Conservation (phyloP, 23 tunicate genomes). For the Halocynthia roretzi region DNA sequence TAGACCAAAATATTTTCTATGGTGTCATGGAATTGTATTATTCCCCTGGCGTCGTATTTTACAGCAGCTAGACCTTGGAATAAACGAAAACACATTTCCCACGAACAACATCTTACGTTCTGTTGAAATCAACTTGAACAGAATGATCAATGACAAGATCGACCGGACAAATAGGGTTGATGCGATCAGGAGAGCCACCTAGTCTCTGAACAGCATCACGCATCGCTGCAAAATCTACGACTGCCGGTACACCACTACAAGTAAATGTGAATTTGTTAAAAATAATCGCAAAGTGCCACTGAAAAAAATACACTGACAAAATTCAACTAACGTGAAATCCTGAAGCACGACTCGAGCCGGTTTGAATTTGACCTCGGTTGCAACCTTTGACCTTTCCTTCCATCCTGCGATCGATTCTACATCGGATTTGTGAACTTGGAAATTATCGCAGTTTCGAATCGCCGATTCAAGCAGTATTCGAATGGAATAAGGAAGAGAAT, state of each 20-base stretch:
- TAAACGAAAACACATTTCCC: too few relatives aligned
- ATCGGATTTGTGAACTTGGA: constrained; percentile 61
- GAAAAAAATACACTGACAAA: background rate
- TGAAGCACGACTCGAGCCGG: constrained; percentile 91
- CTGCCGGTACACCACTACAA: constrained; percentile 94
- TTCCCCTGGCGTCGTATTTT: too few relatives aligned
- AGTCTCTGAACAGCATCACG: constrained; percentile 80
- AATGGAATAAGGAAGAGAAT: constrained; percentile 74
- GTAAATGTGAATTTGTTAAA: background rate
- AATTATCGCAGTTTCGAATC: constrained; percentile 90
- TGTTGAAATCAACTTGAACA: constrained; percentile 90
- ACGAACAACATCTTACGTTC: constrained; percentile 35
- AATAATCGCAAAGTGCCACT: background rate
- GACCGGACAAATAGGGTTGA: constrained; percentile 96
- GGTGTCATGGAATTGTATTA: too few relatives aligned
- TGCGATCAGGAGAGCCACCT: constrained; percentile 91
- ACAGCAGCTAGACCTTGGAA: too few relatives aligned
- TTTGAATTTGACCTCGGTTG: constrained; percentile 74
- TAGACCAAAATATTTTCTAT: background rate
- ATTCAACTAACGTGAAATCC: constrained; percentile 85
- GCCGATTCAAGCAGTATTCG: constrained; percentile 81
- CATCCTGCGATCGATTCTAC: constrained; percentile 63
- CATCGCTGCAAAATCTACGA: constrained; percentile 99
- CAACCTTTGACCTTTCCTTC: constrained; percentile 59
- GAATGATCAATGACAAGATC: constrained; percentile 99